A percentile compares a stretch with the other conserved stretches of the same genome.
Evolutionary conservation across 2,888 invertebrate genomes (phyloP).

Genomic region (Nymphalis polychloros): DNA sequence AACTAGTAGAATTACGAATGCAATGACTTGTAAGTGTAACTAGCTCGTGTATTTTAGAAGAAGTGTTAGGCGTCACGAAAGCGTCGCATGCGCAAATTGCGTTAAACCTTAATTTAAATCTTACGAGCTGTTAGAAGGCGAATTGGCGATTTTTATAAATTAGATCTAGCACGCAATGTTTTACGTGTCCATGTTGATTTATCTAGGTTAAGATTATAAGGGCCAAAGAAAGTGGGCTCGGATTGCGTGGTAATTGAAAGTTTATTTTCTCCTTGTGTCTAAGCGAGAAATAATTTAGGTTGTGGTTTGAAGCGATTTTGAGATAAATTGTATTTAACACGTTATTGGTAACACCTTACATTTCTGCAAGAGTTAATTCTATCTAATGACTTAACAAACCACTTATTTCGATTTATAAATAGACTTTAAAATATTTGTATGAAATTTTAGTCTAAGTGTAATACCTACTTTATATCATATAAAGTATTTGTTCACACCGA

Average conservation of each 20-base stretch:
- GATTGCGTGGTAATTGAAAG: conserved; percentile 32
- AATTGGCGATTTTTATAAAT: conserved; percentile 70
- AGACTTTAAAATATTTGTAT: too few species aligned
- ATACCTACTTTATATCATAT: too few species aligned
- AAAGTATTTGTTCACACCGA: not conserved
- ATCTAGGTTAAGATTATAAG: conserved; percentile 45
- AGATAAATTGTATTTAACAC: not conserved
- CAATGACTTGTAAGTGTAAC: conserved; percentile 14
- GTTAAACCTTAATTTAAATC: conserved; percentile 76
- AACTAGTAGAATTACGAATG: conserved; percentile 27
- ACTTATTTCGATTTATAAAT: too few species aligned
- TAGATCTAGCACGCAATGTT: conserved; percentile 72
- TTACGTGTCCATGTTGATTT: conserved; percentile 44
- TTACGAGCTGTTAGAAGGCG: conserved; percentile 71
- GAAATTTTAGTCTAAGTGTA: too few species aligned
- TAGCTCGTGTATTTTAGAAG: conserved; percentile 34
- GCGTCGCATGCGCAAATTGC: conserved; percentile 60
- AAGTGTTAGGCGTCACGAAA: conserved; percentile 45
- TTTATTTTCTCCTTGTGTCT: conserved; percentile 13
- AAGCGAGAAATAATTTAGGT: conserved; percentile 21
- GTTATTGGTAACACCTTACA: not conserved
- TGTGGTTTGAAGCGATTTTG: conserved; percentile 15
- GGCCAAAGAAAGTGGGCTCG: conserved; percentile 45
- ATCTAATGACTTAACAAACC: not conserved
- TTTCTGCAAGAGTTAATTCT: not conserved